Percentiles rank a stretch among this genome's conserved stretches.
These are phyloP conservation scores for Diadromus collaris DNA, from an alignment of 2,888 invertebrate species.

Conservation along the genomic window DNA sequence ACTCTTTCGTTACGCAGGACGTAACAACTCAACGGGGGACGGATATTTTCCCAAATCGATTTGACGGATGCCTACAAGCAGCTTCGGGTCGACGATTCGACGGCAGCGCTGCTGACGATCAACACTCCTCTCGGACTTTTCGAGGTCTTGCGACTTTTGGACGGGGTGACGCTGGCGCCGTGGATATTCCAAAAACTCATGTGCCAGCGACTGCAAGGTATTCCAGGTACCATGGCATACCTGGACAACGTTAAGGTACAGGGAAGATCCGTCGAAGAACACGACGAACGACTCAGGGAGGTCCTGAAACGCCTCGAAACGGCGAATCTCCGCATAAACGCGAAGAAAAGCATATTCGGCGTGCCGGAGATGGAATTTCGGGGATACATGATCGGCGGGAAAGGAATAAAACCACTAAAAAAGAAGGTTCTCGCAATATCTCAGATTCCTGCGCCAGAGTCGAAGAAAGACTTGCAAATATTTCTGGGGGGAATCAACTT, in stretches of 20 bases:
- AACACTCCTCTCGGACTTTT: constrained; percentile 55
- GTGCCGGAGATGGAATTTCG: constrained; percentile 30
- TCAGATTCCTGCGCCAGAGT: too few species aligned
- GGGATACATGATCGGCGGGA: neutral
- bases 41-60: constrained; percentile 65
- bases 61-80: constrained; percentile 61
- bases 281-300: constrained; percentile 23
- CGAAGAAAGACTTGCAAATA: too few species aligned
- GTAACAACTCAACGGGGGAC: too few species aligned
- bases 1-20: too few species aligned
- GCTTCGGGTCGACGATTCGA: constrained; percentile 59
- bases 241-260: constrained; percentile 35
- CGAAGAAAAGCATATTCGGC: constrained; percentile 21
- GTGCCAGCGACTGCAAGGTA: constrained; percentile 24
- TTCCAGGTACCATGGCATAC: constrained; percentile 22
- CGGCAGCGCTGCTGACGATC: constrained; percentile 57
- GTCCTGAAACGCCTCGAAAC: constrained; percentile 23
- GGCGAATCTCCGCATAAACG: constrained; percentile 14
- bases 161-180: constrained; percentile 10
- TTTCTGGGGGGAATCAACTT: too few species aligned
- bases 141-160: constrained; percentile 31
- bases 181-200: constrained; percentile 9
- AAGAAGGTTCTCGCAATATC: too few species aligned
- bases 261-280: constrained; percentile 14
- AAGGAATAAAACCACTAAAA: too few species aligned